Percentiles rank a stretch among this genome's conserved stretches.
phyloP scores from a whole-genome alignment of 2,888 invertebrate genomes.

The Dryococelus australis region DNA sequence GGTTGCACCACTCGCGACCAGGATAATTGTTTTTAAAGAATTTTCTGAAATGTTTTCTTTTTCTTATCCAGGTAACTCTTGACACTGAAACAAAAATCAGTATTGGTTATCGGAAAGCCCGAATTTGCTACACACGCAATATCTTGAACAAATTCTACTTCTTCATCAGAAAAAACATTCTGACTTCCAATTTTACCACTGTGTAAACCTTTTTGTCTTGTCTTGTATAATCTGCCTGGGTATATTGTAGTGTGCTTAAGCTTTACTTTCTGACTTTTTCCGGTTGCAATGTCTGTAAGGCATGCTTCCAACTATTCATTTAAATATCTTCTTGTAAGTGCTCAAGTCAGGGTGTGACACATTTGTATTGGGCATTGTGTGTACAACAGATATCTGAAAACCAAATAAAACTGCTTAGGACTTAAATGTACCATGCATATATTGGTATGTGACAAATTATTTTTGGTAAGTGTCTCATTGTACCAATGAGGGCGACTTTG shows the following conservation, averaged over 20 bases:
- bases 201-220: not conserved
- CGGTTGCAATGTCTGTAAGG: too few species aligned
- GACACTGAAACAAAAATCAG: slow-evolving; percentile 21
- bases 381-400: not conserved
- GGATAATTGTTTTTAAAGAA: slow-evolving; percentile 19
- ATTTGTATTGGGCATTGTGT: not conserved
- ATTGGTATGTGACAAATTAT: too few species aligned
- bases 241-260: slow-evolving; percentile 4
- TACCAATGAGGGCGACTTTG: slow-evolving; percentile 22
- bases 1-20: slow-evolving; percentile 17
- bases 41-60: slow-evolving; percentile 5
- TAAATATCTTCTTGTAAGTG: slow-evolving; percentile 12
- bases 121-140: slow-evolving; percentile 1
- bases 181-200: not conserved
- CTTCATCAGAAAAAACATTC: slow-evolving; percentile 6
- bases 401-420: not conserved
- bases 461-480: not conserved
- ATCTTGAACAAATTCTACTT: not conserved
- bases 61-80: slow-evolving; percentile 12
- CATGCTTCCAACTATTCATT: too few species aligned
- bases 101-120: not conserved
- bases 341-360: slow-evolving; percentile 18
- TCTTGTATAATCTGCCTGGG: slow-evolving; percentile 23
- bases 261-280: slow-evolving; percentile 26
- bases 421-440: not conserved